These are phyloP conservation scores for Itoplectis maculator DNA, from an alignment of 2,888 invertebrate species.

Conservation along the genomic window DNA sequence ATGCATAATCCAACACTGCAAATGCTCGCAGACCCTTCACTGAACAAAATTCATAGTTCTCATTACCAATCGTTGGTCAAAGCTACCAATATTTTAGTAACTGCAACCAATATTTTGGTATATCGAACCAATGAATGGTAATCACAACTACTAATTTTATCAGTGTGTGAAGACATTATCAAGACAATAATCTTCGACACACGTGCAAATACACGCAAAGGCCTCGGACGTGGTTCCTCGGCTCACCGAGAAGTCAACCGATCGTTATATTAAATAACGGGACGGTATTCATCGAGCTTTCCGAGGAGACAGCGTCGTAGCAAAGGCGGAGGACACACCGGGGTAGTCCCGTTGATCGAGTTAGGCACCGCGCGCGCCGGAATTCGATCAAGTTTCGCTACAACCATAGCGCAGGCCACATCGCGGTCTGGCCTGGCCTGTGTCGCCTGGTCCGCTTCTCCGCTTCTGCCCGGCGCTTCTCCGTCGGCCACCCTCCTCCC, in stretches of 20 bases:
- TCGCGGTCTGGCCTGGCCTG: slow-evolving; percentile 19
- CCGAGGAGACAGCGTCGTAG: not conserved
- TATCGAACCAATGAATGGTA: too few species aligned
- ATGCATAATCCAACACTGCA: too few species aligned
- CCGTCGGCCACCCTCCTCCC: slow-evolving; percentile 14
- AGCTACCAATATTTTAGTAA: too few species aligned
- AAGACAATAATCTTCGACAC: too few species aligned
- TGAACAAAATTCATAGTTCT: too few species aligned
- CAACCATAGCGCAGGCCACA: slow-evolving; percentile 63
- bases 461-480: slow-evolving; percentile 22
- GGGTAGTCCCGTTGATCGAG: slow-evolving; percentile 73
- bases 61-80: too few species aligned
- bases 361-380: slow-evolving; percentile 71
- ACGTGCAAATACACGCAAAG: too few species aligned
- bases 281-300: slow-evolving; percentile 49
- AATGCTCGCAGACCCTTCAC: too few species aligned
- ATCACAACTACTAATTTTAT: too few species aligned
- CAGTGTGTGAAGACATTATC: too few species aligned
- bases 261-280: slow-evolving; percentile 1
- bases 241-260: not conserved
- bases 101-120: too few species aligned
- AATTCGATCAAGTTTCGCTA: slow-evolving; percentile 77
- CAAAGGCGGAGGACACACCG: slow-evolving; percentile 35
- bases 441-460: slow-evolving; percentile 15
- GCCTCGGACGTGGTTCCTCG: too few species aligned